Percentiles rank a stretch among this genome's conserved stretches.
phyloP scores from a whole-genome alignment of 2,797 vertebrate genomes.

The Tympanoctomys barrerae region DNA sequence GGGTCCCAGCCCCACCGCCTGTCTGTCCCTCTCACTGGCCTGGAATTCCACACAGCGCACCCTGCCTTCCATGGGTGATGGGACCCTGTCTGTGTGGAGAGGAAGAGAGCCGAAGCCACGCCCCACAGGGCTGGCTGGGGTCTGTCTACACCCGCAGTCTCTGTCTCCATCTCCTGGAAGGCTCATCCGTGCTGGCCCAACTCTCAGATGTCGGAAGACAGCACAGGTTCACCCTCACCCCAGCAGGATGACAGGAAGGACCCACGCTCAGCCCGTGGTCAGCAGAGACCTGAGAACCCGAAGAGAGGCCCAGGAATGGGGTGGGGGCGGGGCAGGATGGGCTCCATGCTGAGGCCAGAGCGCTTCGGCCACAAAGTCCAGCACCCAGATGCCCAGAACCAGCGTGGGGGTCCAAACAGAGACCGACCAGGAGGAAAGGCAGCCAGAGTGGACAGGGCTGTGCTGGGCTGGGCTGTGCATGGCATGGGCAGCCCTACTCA shows the following conservation, averaged over 20 bases:
- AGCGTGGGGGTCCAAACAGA: background rate
- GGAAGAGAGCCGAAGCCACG: background rate
- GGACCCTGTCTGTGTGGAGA: background rate
- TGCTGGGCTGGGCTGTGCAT: too few species aligned
- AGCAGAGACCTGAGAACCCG: background rate
- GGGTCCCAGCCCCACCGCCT: background rate
- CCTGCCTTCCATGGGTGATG: fast-evolving
- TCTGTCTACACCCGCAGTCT: background rate
- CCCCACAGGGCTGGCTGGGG: background rate
- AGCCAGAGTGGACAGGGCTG: too few species aligned
- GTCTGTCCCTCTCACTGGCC: background rate
- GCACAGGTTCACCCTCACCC: background rate
- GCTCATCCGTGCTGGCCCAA: background rate
- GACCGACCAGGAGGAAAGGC: background rate
- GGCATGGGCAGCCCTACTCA: background rate
- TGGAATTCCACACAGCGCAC: fast-evolving
- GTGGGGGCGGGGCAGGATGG: background rate
- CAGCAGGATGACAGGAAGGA: background rate
- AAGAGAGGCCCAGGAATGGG: background rate
- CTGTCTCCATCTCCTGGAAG: background rate
- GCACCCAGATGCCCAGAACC: background rate
- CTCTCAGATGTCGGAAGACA: background rate
- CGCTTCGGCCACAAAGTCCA: background rate
- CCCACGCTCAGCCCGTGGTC: background rate
- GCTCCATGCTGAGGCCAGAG: background rate